Evolutionary conservation across 2,888 invertebrate genomes (phyloP), one percentile per base, ranked within the genome.

Genomic region (Drosophila conformis): DNA sequence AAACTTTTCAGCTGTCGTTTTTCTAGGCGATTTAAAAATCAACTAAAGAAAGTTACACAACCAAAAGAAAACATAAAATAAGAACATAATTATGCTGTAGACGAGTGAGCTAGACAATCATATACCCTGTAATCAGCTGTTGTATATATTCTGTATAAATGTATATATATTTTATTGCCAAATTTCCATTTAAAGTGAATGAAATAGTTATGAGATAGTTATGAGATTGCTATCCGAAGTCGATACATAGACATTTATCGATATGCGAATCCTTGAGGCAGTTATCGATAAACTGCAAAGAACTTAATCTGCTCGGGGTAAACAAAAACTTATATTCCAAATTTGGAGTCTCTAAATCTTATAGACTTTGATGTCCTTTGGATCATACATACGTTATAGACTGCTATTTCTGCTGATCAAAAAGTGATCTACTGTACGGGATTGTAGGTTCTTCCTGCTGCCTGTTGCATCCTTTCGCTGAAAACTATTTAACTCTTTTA

Each of bases 1-100:
- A 70, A 82, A 64, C 69, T 75, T 73, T 64, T 52, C 42, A 42
- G n/a, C 25, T 18, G 15, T 8, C 40, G 29, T 63, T 25, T 27
- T 56, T 54, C 60, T 63, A 51, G 54, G 38, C 69, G 70, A 62
- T 68, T 63, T 40, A 40, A 53, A 65, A 71, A 70, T 48, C 59
- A 33, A 61, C 38, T 31, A 61, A 63, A 59, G 60, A 67, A 67
- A 66, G 46, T 66, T 31, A 4, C 18, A 66, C 62, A 49, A 31
- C 35, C 48, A 21, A 31, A 56, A 4, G 48, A 60, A 33, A 33
- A 33, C 33, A 10, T 10, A 10, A 53, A 25, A 48, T 27, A 25
- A 36, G 3, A 42, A 42, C 4, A 21, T 21, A 21, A 4, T 15
- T 4, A 15, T 46, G 21, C 21, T 21, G 15, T 15, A 15, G 21